These are phyloP conservation scores for Erythrocebus patas DNA, from an alignment of 2,113 vertebrate species.

Conservation along the genomic window DNA sequence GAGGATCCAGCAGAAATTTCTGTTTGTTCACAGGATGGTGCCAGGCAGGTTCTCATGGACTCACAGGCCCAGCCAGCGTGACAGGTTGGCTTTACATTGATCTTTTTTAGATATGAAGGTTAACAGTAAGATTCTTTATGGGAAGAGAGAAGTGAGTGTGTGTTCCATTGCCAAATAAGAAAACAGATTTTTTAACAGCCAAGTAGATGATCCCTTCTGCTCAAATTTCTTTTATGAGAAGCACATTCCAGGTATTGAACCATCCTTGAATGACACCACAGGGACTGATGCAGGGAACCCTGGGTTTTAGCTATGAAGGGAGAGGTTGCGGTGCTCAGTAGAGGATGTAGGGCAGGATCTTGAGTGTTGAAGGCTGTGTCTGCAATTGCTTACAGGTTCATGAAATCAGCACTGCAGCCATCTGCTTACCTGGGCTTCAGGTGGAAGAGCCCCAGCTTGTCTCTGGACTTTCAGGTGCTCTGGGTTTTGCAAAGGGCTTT, in stretches of 20 bases:
- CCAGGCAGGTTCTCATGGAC: background rate
- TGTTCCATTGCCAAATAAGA: background rate
- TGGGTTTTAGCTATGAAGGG: background rate
- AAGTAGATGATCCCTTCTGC: background rate
- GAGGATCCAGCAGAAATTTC: background rate
- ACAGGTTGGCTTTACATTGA: background rate
- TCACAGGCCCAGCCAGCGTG: accelerated
- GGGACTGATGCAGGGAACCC: background rate
- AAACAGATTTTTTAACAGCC: background rate
- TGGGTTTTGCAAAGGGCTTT: background rate
- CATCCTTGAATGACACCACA: background rate
- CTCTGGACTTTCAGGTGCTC: background rate
- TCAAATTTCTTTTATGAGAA: background rate
- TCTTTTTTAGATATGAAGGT: background rate
- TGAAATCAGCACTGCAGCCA: background rate
- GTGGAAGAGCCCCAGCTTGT: background rate
- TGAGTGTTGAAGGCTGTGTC: background rate
- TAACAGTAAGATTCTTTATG: background rate
- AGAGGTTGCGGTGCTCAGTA: background rate
- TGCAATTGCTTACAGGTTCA: background rate
- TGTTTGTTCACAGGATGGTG: background rate
- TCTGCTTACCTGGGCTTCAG: background rate
- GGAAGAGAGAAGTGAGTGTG: too few relatives aligned
- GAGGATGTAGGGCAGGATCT: background rate
- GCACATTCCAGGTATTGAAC: background rate